Percentiles rank a stretch among this genome's conserved stretches.
Conservation (phyloP, 2,888 invertebrate species). For the Mimumesa dahlbomi region DNA sequence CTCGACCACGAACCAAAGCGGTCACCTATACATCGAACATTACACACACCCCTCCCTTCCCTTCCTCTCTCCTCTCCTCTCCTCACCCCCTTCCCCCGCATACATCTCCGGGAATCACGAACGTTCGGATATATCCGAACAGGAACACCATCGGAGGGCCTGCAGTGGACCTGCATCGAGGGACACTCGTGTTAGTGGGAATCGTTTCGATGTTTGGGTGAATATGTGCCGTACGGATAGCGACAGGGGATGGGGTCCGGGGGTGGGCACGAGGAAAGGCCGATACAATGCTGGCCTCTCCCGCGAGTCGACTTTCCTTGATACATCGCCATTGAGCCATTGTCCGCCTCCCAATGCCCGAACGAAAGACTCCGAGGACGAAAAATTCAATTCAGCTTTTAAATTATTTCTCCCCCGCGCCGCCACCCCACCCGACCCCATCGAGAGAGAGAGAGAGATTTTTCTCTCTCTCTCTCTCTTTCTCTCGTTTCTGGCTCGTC, state of each 20-base stretch:
- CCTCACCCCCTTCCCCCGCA: too few species aligned
- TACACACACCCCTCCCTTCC: too few species aligned
- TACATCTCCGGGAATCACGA: constrained; percentile 31
- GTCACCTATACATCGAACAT: too few species aligned
- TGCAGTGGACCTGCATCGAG: constrained; percentile 51
- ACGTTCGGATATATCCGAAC: constrained; percentile 24
- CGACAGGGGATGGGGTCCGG: too few species aligned
- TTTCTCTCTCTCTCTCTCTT: neutral
- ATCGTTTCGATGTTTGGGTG: constrained; percentile 51
- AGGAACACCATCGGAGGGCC: constrained; percentile 1
- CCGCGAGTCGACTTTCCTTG: constrained; percentile 80
- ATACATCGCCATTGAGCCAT: constrained; percentile 80
- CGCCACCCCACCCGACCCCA: constrained; percentile 31
- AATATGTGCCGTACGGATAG: constrained; percentile 46
- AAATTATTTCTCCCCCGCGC: constrained; percentile 77
- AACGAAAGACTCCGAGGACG: constrained; percentile 79
- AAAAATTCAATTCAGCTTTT: constrained; percentile 81
- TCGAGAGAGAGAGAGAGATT: too few species aligned
- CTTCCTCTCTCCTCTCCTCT: too few species aligned
- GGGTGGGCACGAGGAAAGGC: constrained; percentile 74
- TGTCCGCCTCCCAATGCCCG: constrained; percentile 80
- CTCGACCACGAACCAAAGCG: neutral
- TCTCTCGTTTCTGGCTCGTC: constrained; percentile 34
- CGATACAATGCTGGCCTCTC: constrained; percentile 80
- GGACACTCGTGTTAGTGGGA: constrained; percentile 39